Conservation (phyloP, 2,797 vertebrate species). For the Peromyscus eremicus region DNA sequence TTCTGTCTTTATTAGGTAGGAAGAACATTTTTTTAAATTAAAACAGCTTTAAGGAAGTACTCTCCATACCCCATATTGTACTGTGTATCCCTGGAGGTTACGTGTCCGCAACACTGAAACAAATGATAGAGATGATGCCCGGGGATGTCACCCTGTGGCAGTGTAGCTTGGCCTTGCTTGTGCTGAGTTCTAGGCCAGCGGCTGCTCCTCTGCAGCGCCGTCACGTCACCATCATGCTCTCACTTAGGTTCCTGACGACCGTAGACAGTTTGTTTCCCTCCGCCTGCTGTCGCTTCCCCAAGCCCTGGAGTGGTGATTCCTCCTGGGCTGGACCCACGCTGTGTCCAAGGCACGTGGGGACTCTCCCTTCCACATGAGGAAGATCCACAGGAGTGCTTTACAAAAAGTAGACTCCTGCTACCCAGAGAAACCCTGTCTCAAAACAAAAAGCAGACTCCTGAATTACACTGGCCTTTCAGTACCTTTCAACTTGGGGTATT, state of each 20-base stretch:
- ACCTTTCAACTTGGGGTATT: not conserved
- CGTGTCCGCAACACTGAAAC: not conserved
- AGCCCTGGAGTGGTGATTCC: not conserved
- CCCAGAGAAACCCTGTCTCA: not conserved
- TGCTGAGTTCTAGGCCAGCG: not conserved
- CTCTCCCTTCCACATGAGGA: fast-evolving
- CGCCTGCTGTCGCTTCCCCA: not conserved
- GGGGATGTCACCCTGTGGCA: not conserved
- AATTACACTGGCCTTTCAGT: fast-evolving
- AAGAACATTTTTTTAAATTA: not conserved
- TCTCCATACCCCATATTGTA: not conserved
- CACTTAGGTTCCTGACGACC: not conserved
- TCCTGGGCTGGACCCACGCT: fast-evolving
- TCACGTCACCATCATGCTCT: no score
- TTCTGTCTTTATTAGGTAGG: not conserved
- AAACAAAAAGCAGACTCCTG: no score
- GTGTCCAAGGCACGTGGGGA: fast-evolving
- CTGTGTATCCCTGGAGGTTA: not conserved
- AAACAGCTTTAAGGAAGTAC: not conserved
- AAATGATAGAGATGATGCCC: not conserved
- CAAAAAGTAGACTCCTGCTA: not conserved
- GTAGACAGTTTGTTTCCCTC: not conserved
- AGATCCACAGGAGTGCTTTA: not conserved
- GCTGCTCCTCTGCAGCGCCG: not conserved
- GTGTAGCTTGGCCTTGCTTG: not conserved